Percentiles rank a stretch among this genome's conserved stretches.
Evolutionary conservation across 2,113 vertebrate genomes (phyloP).

Genomic region (Tetrao urogallus): DNA sequence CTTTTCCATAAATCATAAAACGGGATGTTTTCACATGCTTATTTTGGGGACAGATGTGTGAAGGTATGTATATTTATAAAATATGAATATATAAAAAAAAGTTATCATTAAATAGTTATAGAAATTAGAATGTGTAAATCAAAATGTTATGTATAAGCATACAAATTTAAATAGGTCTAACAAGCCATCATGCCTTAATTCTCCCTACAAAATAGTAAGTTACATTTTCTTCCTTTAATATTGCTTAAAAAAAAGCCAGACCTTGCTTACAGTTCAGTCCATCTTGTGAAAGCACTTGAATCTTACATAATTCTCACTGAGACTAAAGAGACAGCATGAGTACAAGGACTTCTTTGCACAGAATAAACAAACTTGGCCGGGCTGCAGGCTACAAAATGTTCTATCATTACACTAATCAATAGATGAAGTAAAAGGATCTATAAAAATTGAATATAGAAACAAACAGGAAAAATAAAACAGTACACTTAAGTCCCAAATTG

Average conservation of each 20-base stretch:
- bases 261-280: background rate
- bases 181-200: background rate
- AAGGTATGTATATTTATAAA: background rate
- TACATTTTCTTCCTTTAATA: background rate
- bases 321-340: background rate
- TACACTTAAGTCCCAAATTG: background rate
- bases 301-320: background rate
- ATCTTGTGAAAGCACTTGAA: background rate
- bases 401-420: background rate
- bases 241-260: background rate
- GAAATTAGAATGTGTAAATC: background rate
- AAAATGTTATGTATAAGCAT: background rate
- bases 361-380: background rate
- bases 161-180: background rate
- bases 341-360: background rate
- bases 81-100: background rate
- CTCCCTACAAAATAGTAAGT: background rate
- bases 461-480: background rate
- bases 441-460: background rate
- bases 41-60: background rate
- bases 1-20: background rate
- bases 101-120: background rate
- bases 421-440: background rate
- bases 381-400: background rate
- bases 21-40: background rate